These are phyloP conservation scores for Pseudomyrmex cubaensis DNA, from an alignment of 1,140 invertebrate species.

Conservation along the genomic window DNA sequence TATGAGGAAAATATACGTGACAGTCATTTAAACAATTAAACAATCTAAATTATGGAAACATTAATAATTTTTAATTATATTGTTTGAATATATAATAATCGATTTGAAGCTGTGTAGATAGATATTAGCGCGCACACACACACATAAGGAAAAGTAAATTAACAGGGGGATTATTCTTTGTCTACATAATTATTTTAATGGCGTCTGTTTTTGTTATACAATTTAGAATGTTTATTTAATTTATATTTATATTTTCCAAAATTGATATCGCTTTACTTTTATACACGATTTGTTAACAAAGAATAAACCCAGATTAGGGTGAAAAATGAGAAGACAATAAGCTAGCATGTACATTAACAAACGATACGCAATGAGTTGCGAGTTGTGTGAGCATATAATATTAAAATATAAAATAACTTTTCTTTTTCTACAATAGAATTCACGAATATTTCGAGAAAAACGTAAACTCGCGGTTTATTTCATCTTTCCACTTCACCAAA, in stretches of 20 bases:
- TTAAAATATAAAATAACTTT: too few species aligned
- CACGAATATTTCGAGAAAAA: too few species aligned
- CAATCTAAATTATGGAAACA: constrained; percentile 25
- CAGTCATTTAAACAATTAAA: background rate
- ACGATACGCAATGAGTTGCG: constrained; percentile 8
- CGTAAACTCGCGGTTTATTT: too few species aligned
- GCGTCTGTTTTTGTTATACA: background rate
- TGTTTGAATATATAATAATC: constrained; percentile 44
- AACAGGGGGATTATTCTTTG: constrained; percentile 35
- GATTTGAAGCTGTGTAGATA: constrained; percentile 2
- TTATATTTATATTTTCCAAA: too few species aligned
- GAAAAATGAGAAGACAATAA: constrained; percentile 35
- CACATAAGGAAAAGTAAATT: background rate
- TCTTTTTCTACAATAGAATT: too few species aligned
- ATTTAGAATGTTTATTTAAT: background rate
- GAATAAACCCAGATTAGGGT: constrained; percentile 20
- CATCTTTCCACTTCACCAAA: too few species aligned
- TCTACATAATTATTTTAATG: background rate
- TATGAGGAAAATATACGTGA: constrained; percentile 1
- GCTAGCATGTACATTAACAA: constrained; percentile 18
- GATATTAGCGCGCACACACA: background rate
- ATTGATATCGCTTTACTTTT: too few species aligned
- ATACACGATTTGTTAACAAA: constrained; percentile 6
- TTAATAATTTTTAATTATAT: constrained; percentile 23
- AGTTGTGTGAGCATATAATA: background rate